Evolutionary conservation across 1,140 invertebrate genomes (phyloP), one percentile per base, ranked within the genome.

Genomic region (Lucilia sericata): DNA sequence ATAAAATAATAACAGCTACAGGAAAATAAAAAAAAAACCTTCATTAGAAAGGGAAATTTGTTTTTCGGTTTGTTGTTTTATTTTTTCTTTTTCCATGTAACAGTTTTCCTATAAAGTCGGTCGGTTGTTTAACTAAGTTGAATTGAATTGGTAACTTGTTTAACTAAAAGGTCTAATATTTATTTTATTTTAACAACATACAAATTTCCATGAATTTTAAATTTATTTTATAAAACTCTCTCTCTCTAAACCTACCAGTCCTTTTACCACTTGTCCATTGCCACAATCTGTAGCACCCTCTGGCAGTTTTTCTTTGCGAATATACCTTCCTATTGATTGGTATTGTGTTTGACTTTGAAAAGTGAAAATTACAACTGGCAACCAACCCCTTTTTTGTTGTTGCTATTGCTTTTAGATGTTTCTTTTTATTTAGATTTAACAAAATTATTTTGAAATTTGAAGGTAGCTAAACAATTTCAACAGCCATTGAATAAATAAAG

Each of bases 401-500:
- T 60, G 13, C 0, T n/a, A 7, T 60, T n/a, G 55, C n/a, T 60
- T 14, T 17, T 60, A 12, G 13, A 60, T 60, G 4, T 60, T n/a
- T 60, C 51, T 14, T 60, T 60, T 70, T 70, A 10, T 70, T 70
- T 70, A 10, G 8, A 2, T 21, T 70, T 70, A 7, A 17, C 19
- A 21, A 10, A 70, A 70, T 70, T 70, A 70, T 70, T 70, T 70
- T 21, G 12, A 13, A 70, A 70, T 70, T 70, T 70, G 9, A n/a
- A 70, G n/a, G 17, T 70, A 21, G n/a, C n/a, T 9, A 70, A 70
- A 21, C 65, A 70, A 21, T 70, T 70, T 70, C 19, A 70, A 70
- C 65, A 70, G n/a, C n/a, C 65, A 19, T 70, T 70, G 65, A 70
- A 70, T 70, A 70, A 70, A 70, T 70, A 70, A 70, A 70, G 65